Conservation (phyloP, 2,888 invertebrate species). For the Luperina testacea region DNA sequence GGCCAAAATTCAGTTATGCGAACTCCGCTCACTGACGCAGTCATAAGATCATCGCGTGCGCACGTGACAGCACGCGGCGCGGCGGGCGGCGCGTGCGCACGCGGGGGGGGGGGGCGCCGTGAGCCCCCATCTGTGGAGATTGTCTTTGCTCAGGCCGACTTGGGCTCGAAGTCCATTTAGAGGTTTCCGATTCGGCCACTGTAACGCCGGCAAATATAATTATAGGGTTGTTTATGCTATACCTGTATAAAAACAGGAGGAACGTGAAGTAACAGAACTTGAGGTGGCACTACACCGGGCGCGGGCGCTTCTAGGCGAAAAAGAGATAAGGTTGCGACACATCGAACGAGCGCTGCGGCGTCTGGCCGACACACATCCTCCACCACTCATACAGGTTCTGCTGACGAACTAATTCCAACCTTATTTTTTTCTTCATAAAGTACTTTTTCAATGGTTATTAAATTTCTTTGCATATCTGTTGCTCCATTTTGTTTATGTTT, state of each 20-base stretch:
- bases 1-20: too few relatives aligned
- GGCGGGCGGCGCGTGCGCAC: too few relatives aligned
- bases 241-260: slow-evolving; percentile 89
- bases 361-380: slow-evolving; percentile 84
- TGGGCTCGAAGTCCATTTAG: background rate
- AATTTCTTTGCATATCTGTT: background rate
- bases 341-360: slow-evolving; percentile 94
- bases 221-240: slow-evolving; percentile 11
- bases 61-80: too few relatives aligned
- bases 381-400: slow-evolving; percentile 80
- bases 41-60: too few relatives aligned
- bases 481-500: background rate
- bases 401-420: slow-evolving; percentile 37
- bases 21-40: too few relatives aligned
- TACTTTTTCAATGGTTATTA: slow-evolving; percentile 7
- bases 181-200: background rate
- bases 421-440: background rate
- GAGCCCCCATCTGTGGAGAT: too few relatives aligned
- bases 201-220: background rate
- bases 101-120: too few relatives aligned
- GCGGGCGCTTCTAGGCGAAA: slow-evolving; percentile 94
- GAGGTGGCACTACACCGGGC: slow-evolving; percentile 96
- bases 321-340: slow-evolving; percentile 94
- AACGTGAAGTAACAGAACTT: slow-evolving; percentile 95
- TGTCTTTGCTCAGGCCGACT: background rate